A percentile compares a stretch with the other conserved stretches of the same genome.
Conservation (phyloP, 2,797 vertebrate genomes). For the Clarias pachynema region DNA sequence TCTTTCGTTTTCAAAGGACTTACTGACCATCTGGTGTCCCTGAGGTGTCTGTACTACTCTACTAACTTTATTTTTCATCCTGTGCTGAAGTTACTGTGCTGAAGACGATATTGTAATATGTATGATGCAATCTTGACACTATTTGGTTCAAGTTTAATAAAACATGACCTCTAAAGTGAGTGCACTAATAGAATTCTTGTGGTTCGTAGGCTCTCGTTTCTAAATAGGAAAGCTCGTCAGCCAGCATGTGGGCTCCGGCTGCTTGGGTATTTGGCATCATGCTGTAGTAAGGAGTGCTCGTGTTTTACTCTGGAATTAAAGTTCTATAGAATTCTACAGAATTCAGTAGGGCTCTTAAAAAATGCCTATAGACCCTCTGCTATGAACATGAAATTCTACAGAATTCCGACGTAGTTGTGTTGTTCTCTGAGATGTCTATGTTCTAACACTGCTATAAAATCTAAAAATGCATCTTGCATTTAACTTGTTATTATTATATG, state of each 20-base stretch:
- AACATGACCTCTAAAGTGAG: not conserved
- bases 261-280: not conserved
- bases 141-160: conserved; percentile 25
- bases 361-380: no score
- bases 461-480: no score
- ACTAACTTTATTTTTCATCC: conserved; percentile 44
- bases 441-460: no score
- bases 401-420: no score
- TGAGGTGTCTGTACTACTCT: conserved; percentile 45
- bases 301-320: no score
- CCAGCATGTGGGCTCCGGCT: no score
- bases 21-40: conserved; percentile 55
- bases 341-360: no score
- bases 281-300: no score
- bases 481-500: no score
- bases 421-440: no score
- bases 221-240: not conserved
- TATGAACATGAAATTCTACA: no score
- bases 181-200: not conserved
- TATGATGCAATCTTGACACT: conserved; percentile 30
- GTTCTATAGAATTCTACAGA: no score
- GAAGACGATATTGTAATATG: conserved; percentile 28
- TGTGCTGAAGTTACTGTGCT: conserved; percentile 19
- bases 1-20: conserved; percentile 50
- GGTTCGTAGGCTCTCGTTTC: not conserved